Conservation (phyloP, 2,113 vertebrate species). For the Falcunculus frontatus region DNA sequence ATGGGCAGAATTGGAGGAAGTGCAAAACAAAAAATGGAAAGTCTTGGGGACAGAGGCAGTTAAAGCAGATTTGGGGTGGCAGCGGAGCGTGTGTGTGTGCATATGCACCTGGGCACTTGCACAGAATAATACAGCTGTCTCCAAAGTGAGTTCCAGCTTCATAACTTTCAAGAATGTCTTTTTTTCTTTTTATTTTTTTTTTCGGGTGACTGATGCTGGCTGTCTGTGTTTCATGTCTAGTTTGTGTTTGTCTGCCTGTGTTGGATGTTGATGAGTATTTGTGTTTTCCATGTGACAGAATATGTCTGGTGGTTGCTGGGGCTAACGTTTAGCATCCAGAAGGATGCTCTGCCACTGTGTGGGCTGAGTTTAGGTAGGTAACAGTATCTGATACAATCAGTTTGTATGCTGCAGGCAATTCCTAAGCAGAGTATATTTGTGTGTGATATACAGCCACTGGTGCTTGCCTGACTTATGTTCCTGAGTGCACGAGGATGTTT, state of each 20-base stretch:
- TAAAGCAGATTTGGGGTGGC: background rate
- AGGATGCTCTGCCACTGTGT: conserved; percentile 4
- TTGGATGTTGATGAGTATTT: conserved; percentile 39
- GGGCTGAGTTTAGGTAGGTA: conserved; percentile 40
- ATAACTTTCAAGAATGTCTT: background rate
- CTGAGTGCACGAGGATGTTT: background rate
- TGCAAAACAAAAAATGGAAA: background rate
- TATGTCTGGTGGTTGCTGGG: conserved; percentile 30
- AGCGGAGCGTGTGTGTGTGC: background rate
- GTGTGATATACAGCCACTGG: background rate
- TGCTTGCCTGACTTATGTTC: background rate
- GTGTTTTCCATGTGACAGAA: conserved; percentile 23
- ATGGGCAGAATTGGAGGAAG: background rate
- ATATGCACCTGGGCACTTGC: rapidly evolving
- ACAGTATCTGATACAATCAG: background rate
- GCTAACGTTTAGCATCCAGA: conserved; percentile 9
- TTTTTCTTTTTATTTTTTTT: background rate
- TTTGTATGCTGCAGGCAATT: conserved; percentile 22
- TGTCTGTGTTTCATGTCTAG: background rate
- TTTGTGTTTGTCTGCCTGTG: conserved; percentile 16
- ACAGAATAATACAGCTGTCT: background rate
- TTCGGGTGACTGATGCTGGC: background rate
- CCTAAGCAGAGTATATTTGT: background rate
- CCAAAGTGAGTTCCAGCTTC: background rate
- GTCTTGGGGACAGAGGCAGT: background rate